Percentiles rank a stretch among this genome's conserved stretches.
phyloP scores from a whole-genome alignment of 92 coral and sea anemone species.

The Desmophyllum pertusum region DNA sequence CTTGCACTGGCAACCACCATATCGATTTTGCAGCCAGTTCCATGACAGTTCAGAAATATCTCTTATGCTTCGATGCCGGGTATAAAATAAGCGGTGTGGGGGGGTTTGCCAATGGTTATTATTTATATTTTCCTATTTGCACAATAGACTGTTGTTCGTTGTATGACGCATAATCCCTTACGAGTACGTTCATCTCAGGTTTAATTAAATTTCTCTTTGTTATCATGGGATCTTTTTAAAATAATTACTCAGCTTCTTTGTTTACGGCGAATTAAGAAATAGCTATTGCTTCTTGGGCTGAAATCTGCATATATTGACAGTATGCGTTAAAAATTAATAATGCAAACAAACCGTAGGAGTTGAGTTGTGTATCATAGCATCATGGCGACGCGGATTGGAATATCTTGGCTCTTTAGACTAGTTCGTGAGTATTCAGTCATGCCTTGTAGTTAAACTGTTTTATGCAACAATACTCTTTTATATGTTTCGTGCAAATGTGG shows the following conservation, averaged over 20 bases:
- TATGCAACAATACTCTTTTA: neutral
- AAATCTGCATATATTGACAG: slow-evolving; percentile 15
- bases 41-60: too few species aligned
- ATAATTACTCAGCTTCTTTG: neutral
- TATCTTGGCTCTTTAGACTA: neutral
- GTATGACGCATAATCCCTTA: neutral
- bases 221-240: neutral
- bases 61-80: too few species aligned
- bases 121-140: too few species aligned
- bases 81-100: too few species aligned
- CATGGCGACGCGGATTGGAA: neutral
- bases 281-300: neutral
- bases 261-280: neutral
- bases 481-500: neutral
- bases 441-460: neutral
- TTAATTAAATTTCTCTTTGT: slow-evolving; percentile 20
- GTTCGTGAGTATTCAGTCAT: slow-evolving; percentile 3
- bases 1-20: too few species aligned
- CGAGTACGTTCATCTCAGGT: neutral
- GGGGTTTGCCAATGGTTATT: too few species aligned
- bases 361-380: neutral
- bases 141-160: neutral
- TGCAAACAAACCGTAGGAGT: neutral
- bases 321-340: neutral
- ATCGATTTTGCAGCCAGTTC: too few species aligned